Conservation (phyloP, 2,888 invertebrate genomes). For the Metellina segmentata region DNA sequence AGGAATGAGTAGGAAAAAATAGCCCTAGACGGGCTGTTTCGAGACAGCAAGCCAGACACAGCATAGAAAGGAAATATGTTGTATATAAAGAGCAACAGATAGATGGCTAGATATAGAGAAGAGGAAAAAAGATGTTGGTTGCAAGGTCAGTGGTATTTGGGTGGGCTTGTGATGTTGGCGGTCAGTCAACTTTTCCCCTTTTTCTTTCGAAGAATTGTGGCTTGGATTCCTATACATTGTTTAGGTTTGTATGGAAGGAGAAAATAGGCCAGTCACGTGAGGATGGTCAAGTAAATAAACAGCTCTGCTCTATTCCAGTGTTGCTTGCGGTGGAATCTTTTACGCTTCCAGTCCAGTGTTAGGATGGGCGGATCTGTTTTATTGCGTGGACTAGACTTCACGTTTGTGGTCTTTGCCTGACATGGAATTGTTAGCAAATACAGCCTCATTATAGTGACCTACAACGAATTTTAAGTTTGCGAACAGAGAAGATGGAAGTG, state of each 20-base stretch:
- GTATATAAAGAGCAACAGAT: slow-evolving; percentile 69
- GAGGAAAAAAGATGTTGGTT: slow-evolving; percentile 40
- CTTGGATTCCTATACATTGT: slow-evolving; percentile 32
- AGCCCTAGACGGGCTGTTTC: slow-evolving; percentile 65
- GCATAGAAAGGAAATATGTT: slow-evolving; percentile 72
- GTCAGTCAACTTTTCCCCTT: slow-evolving; percentile 68
- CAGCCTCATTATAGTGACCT: too few relatives aligned
- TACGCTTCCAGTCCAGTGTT: too few relatives aligned
- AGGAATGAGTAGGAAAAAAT: slow-evolving; percentile 64
- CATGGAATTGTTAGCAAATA: too few relatives aligned
- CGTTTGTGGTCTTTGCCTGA: too few relatives aligned
- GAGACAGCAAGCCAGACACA: slow-evolving; percentile 67
- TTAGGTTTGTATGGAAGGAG: slow-evolving; percentile 10
- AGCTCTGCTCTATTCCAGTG: not conserved
- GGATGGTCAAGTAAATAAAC: not conserved
- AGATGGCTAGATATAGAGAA: slow-evolving; percentile 69
- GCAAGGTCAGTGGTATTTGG: slow-evolving; percentile 74
- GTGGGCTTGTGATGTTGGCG: slow-evolving; percentile 68
- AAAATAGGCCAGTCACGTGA: not conserved
- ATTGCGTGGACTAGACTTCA: too few relatives aligned
- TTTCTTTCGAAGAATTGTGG: slow-evolving; percentile 20
- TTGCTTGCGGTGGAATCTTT: too few relatives aligned
- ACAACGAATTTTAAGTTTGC: too few relatives aligned
- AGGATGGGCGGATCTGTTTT: too few relatives aligned
- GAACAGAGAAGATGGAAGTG: too few relatives aligned